Conservation (phyloP, 2,888 invertebrate species). For the Agrochola circellaris region DNA sequence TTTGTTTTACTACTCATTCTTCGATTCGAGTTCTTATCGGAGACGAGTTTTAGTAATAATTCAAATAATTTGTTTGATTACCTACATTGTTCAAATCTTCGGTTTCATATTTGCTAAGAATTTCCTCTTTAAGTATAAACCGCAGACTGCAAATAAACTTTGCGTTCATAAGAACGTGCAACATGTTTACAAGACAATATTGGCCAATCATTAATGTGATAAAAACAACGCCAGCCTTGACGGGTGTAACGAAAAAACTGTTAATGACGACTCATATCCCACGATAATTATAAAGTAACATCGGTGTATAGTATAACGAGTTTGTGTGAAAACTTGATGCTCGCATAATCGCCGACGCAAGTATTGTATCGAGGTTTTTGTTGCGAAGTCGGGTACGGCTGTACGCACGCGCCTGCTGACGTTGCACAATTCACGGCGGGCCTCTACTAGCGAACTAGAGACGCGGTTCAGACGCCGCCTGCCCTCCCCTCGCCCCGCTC, state of each 20-base stretch:
- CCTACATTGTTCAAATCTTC: conserved; percentile 11
- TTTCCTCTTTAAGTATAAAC: conserved; percentile 2
- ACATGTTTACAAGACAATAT: conserved; percentile 58
- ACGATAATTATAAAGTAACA: conserved; percentile 67
- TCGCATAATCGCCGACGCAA: conserved; percentile 67
- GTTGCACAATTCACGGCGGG: conserved; percentile 86
- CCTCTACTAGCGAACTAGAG: conserved; percentile 77
- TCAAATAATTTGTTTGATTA: conserved; percentile 9
- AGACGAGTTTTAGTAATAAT: neutral
- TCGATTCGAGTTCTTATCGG: neutral
- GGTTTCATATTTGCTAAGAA: conserved; percentile 9
- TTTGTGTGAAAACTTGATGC: conserved; percentile 67
- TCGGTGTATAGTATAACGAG: conserved; percentile 60
- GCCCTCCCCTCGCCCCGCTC: conserved; percentile 67
- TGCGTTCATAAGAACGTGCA: conserved; percentile 30
- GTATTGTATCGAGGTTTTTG: conserved; percentile 74
- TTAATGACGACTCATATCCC: conserved; percentile 68
- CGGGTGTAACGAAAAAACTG: conserved; percentile 61
- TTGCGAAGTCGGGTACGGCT: conserved; percentile 69
- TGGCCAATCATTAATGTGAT: conserved; percentile 64
- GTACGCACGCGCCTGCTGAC: conserved; percentile 86
- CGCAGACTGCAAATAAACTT: conserved; percentile 22
- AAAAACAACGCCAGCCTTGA: conserved; percentile 68
- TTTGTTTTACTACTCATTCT: conserved; percentile 17
- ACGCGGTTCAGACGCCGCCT: conserved; percentile 82